Evolutionary conservation across 2,797 vertebrate genomes (phyloP).

Genomic region (Pangasius krempfi): DNA sequence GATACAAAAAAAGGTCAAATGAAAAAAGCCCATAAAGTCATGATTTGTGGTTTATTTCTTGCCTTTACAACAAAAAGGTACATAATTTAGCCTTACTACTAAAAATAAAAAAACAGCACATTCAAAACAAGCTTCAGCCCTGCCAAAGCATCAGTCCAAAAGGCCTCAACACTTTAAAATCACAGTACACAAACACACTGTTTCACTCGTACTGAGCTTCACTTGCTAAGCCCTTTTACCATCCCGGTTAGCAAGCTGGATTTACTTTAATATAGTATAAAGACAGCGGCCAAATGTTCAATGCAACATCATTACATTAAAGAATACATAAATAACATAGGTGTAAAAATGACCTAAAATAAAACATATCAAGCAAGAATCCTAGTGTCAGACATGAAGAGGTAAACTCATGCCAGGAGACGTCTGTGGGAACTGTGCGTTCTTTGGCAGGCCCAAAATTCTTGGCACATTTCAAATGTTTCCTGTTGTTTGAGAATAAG

Average conservation of each 20-base stretch:
- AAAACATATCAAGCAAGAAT: slow-evolving; percentile 15
- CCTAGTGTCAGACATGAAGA: background rate
- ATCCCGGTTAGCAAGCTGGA: slow-evolving; percentile 31
- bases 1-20: background rate
- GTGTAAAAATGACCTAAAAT: slow-evolving; percentile 21
- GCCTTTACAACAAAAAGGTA: slow-evolving; percentile 67
- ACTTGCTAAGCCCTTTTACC: slow-evolving; percentile 41
- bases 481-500: slow-evolving; percentile 13
- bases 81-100: slow-evolving; percentile 62
- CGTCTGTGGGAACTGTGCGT: background rate
- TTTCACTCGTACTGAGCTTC: slow-evolving; percentile 17
- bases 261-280: slow-evolving; percentile 33
- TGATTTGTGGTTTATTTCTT: slow-evolving; percentile 76
- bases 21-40: slow-evolving; percentile 54
- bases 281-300: slow-evolving; percentile 5
- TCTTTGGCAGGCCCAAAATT: slow-evolving; percentile 22
- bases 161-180: slow-evolving; percentile 50
- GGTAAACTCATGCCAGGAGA: slow-evolving; percentile 8
- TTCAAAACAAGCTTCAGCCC: slow-evolving; percentile 45
- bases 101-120: slow-evolving; percentile 60
- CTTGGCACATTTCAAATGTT: slow-evolving; percentile 12
- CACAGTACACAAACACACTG: slow-evolving; percentile 41
- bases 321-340: slow-evolving; percentile 29
- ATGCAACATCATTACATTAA: slow-evolving; percentile 26
- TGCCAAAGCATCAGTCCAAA: slow-evolving; percentile 39